Conservation (phyloP, 2,888 invertebrate species). For the Reticulitermes lucifugus region DNA sequence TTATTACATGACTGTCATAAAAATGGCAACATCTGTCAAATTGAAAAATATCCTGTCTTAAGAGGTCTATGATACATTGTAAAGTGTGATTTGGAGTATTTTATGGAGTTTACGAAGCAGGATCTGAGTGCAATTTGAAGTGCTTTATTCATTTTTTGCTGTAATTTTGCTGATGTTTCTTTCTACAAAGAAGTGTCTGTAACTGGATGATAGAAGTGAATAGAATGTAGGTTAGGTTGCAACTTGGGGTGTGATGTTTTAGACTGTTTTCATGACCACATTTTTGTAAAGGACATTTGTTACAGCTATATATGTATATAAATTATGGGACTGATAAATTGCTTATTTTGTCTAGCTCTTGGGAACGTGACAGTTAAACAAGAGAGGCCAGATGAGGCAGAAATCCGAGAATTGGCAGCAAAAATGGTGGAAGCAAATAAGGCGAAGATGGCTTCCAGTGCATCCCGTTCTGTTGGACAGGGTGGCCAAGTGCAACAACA, state of each 20-base stretch:
- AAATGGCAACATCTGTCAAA: slow-evolving; percentile 27
- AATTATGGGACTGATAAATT: background rate
- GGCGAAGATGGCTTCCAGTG: slow-evolving; percentile 66
- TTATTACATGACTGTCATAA: background rate
- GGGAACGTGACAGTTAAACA: slow-evolving; percentile 71
- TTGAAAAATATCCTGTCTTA: background rate
- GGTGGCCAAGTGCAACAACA: slow-evolving; percentile 37
- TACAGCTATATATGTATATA: too few relatives aligned
- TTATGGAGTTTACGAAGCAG: background rate
- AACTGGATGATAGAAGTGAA: too few relatives aligned
- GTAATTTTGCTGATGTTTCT: background rate
- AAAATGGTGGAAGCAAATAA: slow-evolving; percentile 89
- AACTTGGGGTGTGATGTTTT: too few relatives aligned
- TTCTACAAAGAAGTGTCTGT: background rate
- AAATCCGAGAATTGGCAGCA: slow-evolving; percentile 87
- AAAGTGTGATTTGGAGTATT: too few relatives aligned
- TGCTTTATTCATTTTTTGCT: background rate
- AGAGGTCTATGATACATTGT: too few relatives aligned
- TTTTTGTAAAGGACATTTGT: background rate
- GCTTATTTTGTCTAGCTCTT: slow-evolving; percentile 30
- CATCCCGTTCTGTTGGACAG: slow-evolving; percentile 42
- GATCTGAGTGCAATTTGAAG: background rate
- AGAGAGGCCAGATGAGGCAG: slow-evolving; percentile 86
- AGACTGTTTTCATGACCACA: background rate
- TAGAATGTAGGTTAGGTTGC: too few relatives aligned